Evolutionary conservation across 2,888 invertebrate species (phyloP).

Genomic region (Buathra laborator): DNA sequence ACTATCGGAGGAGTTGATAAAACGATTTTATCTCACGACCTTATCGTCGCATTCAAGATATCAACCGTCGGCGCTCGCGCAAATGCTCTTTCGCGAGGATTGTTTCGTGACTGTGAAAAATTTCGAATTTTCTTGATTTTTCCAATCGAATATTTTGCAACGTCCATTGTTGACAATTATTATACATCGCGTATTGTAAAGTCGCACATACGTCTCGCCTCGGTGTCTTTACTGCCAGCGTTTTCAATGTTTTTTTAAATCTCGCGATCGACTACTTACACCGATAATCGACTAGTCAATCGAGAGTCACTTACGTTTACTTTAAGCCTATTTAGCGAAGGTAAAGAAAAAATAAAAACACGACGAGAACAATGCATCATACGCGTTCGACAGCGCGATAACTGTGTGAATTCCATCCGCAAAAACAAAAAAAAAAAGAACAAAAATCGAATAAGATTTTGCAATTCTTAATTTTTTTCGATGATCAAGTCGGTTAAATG

Average conservation of each 20-base stretch:
- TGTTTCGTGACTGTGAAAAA: constrained; percentile 5
- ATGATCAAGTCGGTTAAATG: constrained; percentile 15
- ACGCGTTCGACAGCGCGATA: constrained; percentile 17
- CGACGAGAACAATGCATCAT: constrained; percentile 20
- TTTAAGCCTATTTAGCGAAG: constrained; percentile 38
- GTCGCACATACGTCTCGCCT: constrained; percentile 17
- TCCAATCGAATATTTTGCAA: constrained; percentile 15
- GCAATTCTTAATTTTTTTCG: constrained; percentile 6
- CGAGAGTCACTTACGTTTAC: constrained; percentile 57
- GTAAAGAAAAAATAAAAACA: constrained; percentile 4
- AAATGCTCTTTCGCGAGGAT: constrained; percentile 18
- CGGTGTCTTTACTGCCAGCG: constrained; percentile 36
- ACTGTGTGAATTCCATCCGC: constrained; percentile 3
- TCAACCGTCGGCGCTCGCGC: background rate
- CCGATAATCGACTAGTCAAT: constrained; percentile 66
- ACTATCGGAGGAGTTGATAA: constrained; percentile 2
- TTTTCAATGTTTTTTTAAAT: constrained; percentile 17
- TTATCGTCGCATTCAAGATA: background rate
- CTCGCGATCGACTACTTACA: constrained; percentile 43
- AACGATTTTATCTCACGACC: background rate
- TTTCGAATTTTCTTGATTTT: constrained; percentile 11
- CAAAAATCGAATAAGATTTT: constrained; percentile 2
- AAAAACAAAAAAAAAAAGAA: background rate
- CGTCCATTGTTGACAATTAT: background rate
- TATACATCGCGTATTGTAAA: background rate